These are phyloP conservation scores for Acrocyrtus sp. DNA, from an alignment of 2,888 invertebrate genomes.

Conservation along the genomic window DNA sequence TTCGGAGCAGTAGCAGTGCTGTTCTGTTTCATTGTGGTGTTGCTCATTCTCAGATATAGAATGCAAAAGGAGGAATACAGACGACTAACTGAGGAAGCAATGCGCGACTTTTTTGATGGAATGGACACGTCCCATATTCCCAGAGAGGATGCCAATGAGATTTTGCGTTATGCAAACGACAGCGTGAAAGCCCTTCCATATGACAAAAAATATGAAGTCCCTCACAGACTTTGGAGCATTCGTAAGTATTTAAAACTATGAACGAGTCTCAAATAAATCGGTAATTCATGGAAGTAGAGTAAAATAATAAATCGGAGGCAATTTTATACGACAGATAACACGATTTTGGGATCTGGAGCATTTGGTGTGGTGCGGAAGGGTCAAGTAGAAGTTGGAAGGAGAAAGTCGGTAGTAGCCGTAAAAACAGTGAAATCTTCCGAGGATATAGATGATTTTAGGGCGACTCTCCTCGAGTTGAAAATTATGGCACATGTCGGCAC, in stretches of 20 bases:
- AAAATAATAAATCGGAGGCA: too few relatives aligned
- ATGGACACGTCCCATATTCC: conserved; percentile 2
- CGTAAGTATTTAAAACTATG: too few relatives aligned
- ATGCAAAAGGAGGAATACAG: conserved; percentile 41
- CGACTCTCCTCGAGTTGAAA: conserved; percentile 38
- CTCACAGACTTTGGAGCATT: conserved; percentile 31
- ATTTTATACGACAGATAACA: conserved; percentile 19
- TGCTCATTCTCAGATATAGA: conserved; percentile 13
- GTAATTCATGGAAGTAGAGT: too few relatives aligned
- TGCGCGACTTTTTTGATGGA: conserved; percentile 38
- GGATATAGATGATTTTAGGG: conserved; percentile 38
- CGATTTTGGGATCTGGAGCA: conserved; percentile 45
- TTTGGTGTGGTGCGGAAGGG: conserved; percentile 45
- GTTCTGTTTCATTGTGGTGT: conserved; percentile 11
- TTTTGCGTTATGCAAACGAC: conserved; percentile 17
- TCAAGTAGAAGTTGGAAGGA: conserved; percentile 27
- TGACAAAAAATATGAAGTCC: conserved; percentile 34
- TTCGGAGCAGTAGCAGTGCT: conserved; percentile 12
- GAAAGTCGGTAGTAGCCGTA: conserved; percentile 36
- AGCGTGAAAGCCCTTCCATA: conserved; percentile 23
- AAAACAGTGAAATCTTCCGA: conserved; percentile 40
- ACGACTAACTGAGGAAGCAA: conserved; percentile 37
- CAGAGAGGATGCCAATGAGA: background rate
- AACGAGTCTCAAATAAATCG: too few relatives aligned
- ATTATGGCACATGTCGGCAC: conserved; percentile 28